These are phyloP conservation scores for Physocephala rufipes DNA, from an alignment of 2,888 invertebrate species.

Conservation along the genomic window DNA sequence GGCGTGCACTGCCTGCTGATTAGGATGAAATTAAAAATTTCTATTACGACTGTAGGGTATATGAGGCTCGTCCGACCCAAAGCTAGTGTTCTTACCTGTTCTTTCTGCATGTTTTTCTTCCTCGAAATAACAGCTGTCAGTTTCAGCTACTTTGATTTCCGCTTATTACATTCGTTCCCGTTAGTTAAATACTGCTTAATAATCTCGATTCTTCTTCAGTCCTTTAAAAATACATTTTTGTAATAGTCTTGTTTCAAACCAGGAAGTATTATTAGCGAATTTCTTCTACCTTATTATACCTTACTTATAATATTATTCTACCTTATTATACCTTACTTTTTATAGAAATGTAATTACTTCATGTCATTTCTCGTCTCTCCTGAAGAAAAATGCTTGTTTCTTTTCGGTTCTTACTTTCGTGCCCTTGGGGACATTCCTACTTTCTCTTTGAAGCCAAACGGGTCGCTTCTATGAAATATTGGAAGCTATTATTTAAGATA, in stretches of 20 bases:
- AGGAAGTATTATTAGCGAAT: neutral
- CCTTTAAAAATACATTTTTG: constrained; percentile 25
- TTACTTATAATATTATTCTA: no score
- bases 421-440: neutral
- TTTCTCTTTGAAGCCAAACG: no score
- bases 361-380: neutral
- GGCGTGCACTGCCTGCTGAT: no score
- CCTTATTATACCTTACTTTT: no score
- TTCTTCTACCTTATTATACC: no score
- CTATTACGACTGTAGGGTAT: no score
- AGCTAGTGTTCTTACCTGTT: no score
- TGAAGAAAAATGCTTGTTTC: neutral
- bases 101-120: no score
- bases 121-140: neutral
- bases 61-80: no score
- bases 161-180: neutral
- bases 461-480: no score
- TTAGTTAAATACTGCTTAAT: neutral
- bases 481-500: no score
- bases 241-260: constrained; percentile 4
- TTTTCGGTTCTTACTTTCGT: neutral
- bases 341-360: constrained; percentile 16
- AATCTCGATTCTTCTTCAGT: constrained; percentile 14
- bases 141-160: constrained; percentile 22
- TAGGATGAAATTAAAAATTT: no score